Base-by-base conservation (phyloP, 2,888 invertebrate genomes). In the Lysandra coridon region DNA sequence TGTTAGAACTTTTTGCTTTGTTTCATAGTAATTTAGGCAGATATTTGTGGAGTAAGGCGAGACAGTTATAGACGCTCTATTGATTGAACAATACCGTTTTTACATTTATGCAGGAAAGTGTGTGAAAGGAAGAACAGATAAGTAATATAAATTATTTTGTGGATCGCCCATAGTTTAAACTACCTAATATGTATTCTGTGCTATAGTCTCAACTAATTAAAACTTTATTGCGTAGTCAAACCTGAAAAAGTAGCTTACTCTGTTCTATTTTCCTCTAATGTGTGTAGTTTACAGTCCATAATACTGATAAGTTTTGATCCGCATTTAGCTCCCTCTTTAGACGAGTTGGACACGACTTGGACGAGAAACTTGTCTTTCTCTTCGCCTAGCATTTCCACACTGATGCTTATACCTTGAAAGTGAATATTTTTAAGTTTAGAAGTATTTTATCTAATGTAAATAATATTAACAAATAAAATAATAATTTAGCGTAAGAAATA, bases 261-360 rank as follows among this genome's bases (percentile, higher is more conserved):
- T 60, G 90, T 93, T 89, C 96, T 93, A 84, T 96, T 96, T 87
- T 96, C 96, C 92, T 96, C 96, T 87, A 96, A 92, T 17, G 96
- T 96, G 82, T 96, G 96, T 79, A 96, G 90, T 84, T 96, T 95
- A 81, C 92, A 89, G 83, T 96, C 95, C 80, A 95, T 88, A 87
- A 96, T 96, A 83, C 95, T 94, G 78, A 96, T 95, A 80, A 96
- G 91, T 83, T 95, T 95, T 14, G 96, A 95, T 14, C 96, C 96
- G 80, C 95, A 95, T 85, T 95, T 95, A 80, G 91, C 92, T 60
- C 95, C 95, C 84, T 95, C 92, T 80, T 95, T 92, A 73, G 95
- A 95, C 78, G 96, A 95, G 84, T 96, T 95, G 30, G 96, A 96
- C 49, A 95, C 95, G 12, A 95, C 89, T 89, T 96, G 95, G 7